Percentiles rank a stretch among this genome's conserved stretches.
phyloP scores from a whole-genome alignment of 2,797 vertebrate species.

The Cetoscarus ocellatus region DNA sequence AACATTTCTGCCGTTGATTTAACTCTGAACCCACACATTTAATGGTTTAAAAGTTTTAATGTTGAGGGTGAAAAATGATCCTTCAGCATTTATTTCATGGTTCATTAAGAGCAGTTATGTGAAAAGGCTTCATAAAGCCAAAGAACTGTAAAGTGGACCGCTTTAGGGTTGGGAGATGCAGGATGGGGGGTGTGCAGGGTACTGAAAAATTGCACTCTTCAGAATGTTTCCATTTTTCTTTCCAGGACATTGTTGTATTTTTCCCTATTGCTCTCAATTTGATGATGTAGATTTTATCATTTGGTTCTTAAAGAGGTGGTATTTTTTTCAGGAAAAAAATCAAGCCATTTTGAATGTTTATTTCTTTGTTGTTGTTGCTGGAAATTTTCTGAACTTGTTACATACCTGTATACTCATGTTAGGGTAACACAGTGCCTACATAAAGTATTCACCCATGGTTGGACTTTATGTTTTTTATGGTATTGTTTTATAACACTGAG shows the following conservation, averaged over 20 bases:
- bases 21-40: constrained; percentile 44
- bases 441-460: constrained; percentile 49
- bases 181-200: constrained; percentile 57
- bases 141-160: constrained; percentile 73
- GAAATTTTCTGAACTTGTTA: constrained; percentile 65
- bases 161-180: constrained; percentile 41
- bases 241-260: constrained; percentile 46
- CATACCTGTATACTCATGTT: constrained; percentile 47
- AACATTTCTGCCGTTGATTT: constrained; percentile 54
- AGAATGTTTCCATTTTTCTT: constrained; percentile 76
- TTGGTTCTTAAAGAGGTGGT: constrained; percentile 84
- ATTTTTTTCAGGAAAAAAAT: constrained; percentile 83
- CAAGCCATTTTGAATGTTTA: constrained; percentile 84
- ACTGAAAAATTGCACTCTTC: constrained; percentile 85
- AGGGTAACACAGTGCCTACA: constrained; percentile 44
- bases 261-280: constrained; percentile 58
- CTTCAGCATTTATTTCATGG: constrained; percentile 47
- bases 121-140: constrained; percentile 78
- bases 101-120: constrained; percentile 38
- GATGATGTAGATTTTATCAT: constrained; percentile 76
- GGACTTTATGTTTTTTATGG: constrained; percentile 36
- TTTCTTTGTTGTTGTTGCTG: constrained; percentile 65
- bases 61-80: constrained; percentile 28
- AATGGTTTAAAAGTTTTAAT: constrained; percentile 55
- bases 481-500: constrained; percentile 38